Evolutionary conservation across 1,140 invertebrate genomes (phyloP), one percentile per base, ranked within the genome.

Genomic region (Trinorchestia longiramus): DNA sequence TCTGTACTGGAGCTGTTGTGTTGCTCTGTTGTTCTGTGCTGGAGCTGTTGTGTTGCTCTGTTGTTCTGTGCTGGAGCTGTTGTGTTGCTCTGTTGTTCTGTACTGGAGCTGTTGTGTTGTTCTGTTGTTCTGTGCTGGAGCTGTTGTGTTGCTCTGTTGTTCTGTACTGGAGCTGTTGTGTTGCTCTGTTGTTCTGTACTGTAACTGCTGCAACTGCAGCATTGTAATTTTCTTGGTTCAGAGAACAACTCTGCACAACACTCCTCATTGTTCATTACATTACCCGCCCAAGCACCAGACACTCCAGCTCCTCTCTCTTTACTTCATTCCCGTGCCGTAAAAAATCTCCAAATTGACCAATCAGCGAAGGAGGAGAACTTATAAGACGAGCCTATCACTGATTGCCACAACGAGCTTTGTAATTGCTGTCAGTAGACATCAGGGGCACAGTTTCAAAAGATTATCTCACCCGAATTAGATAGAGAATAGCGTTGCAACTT

Each of bases 321-420:
- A 28, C 62, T 77, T 77, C 62, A 77, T 36, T 19, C 28, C n/a
- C n/a, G n/a, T 77, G 62, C 8, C 1, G 15, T 28, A 23, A 11
- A 77, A 77, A 77, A 77, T 77, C 62, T 77, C 36, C 62, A 77
- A 77, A 77, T 77, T 36, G 62, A 28, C 62, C 62, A 77, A 77
- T 77, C 62, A 23, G 62, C 62, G 62, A 19, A 11, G 62, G 62
- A 77, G 62, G 28, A 77, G 62, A 77, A 77, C 62, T 77, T 77
- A 28, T 28, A 77, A 77, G 62, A 77, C 62, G 15, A 28, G 36
- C 92, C 43, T 43, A 94, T 94, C 92, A 47, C 92, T 94, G 92
- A 94, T 94, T 45, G 92, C 23, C 92, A 45, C 43, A 94, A 94
- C 40, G 92, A 94, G 92, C 92, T 43, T 47, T 94, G 92, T 94